Evolutionary conservation across 1,140 invertebrate genomes (phyloP).

Genomic region (Dryas iulia): DNA sequence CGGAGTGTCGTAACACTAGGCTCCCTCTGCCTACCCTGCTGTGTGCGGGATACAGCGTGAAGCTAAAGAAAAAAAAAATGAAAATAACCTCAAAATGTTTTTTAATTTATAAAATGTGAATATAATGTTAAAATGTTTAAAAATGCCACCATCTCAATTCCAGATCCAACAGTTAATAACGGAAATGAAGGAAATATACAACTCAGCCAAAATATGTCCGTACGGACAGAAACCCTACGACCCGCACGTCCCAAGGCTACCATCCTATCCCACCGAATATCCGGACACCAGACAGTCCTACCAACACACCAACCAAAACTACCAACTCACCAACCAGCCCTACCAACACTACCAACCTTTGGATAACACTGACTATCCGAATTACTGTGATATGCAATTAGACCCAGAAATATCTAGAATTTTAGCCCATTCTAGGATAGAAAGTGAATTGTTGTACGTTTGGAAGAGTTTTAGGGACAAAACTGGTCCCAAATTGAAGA

Average conservation of each 20-base stretch:
- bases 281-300: conserved; percentile 40
- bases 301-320: conserved; percentile 53
- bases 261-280: conserved; percentile 35
- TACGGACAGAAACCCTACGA: conserved; percentile 79
- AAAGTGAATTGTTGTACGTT: conserved; percentile 86
- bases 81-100: no score
- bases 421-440: conserved; percentile 86
- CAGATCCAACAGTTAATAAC: conserved; percentile 87
- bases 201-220: conserved; percentile 86
- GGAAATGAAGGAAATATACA: conserved; percentile 91
- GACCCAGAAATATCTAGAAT: conserved; percentile 86
- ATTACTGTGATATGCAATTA: conserved; percentile 85
- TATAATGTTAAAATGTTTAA: no score
- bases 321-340: conserved; percentile 52
- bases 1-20: no score
- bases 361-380: conserved; percentile 50
- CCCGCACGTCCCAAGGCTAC: conserved; percentile 53
- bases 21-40: no score
- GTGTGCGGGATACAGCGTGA: no score
- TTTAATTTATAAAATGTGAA: not conserved
- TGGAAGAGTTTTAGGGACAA: conserved; percentile 91
- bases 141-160: conserved; percentile 33
- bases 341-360: conserved; percentile 56
- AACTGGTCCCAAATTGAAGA: conserved; percentile 87
- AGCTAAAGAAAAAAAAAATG: no score